These are phyloP conservation scores for Riparia riparia DNA, from an alignment of 2,113 vertebrate species.

Conservation along the genomic window DNA sequence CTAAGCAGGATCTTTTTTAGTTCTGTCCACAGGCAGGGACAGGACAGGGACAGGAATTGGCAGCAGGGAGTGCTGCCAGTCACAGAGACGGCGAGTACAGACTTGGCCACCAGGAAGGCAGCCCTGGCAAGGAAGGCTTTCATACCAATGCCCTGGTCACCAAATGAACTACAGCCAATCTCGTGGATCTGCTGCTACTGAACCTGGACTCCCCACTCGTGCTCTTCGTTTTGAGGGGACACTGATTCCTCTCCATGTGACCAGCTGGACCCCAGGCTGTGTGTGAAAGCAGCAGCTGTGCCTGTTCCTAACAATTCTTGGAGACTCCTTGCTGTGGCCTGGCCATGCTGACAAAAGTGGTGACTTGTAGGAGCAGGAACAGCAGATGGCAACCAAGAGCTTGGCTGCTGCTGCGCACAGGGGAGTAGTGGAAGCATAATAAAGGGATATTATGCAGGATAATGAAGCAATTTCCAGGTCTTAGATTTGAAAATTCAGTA, in stretches of 20 bases:
- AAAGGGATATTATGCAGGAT: background rate
- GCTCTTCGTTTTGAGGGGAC: background rate
- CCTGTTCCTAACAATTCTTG: background rate
- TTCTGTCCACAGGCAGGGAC: background rate
- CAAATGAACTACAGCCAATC: background rate
- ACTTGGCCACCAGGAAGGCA: background rate
- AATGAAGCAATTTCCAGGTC: background rate
- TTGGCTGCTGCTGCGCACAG: background rate
- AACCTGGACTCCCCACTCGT: too few species aligned
- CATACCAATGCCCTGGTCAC: rapidly evolving
- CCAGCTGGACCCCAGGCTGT: background rate
- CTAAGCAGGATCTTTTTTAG: background rate
- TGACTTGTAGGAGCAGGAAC: background rate
- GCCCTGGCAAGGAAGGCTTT: background rate
- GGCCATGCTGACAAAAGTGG: background rate
- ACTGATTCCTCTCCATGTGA: rapidly evolving
- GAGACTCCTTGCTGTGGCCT: background rate
- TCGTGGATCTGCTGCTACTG: rapidly evolving
- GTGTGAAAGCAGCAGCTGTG: background rate
- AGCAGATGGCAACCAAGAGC: slow-evolving; percentile 64
- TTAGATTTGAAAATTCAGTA: background rate
- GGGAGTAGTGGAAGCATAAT: background rate
- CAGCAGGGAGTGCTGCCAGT: background rate
- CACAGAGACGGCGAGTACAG: rapidly evolving
- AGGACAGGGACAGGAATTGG: background rate